Base-by-base conservation (phyloP, 1,140 invertebrate species). In the Trissolcus basalis region DNA sequence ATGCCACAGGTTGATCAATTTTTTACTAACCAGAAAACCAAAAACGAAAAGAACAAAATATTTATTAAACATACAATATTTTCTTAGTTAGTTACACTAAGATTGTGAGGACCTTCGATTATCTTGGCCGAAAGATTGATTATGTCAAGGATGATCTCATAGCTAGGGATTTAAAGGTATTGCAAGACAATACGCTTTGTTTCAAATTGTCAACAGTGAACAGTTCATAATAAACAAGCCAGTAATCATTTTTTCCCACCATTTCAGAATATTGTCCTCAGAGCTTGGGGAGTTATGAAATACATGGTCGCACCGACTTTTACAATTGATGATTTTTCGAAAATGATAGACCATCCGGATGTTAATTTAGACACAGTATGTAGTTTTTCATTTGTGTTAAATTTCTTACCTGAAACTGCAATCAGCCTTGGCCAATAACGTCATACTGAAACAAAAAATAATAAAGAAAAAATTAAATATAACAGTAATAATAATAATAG, bases 341-440 rank as follows among this genome's bases (percentile, higher is more conserved):
- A 82, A 44, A 84, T 83, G 80, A 81, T 83, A 19, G 79, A 83
- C 58, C 82, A 86, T 73, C 84, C 82, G 0, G 84, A 85, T 41
- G 79, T 83, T 10, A 80, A 82, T 76, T 59, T 85, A 5, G 75
- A 82, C 59, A 82, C 81, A 0, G 83, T 85, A 35, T 80, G 68
- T 47, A 51, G 50, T 55, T 47, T 47, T 39, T 39, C n/a, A 39
- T 8, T 39, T 39, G 10, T 39, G n/a, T 39, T 11, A 39, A 39
- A 4, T 11, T 39, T 3, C 9, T 9, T 9, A 4, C 1, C 9
- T 27, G 19, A 27, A 27, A 27, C n/a, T n/a, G n/a, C 19, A 27
- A 27, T 27, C 19, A 27, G 19, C 19, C 6, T 27, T 27, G 19
- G 19, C n/a, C n/a, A n/a, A n/a, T n/a, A n/a, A n/a, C n/a, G n/a